A percentile compares a stretch with the other conserved stretches of the same genome.
Evolutionary conservation across 2,888 invertebrate genomes (phyloP).

Genomic region (Drosophila mimetica): DNA sequence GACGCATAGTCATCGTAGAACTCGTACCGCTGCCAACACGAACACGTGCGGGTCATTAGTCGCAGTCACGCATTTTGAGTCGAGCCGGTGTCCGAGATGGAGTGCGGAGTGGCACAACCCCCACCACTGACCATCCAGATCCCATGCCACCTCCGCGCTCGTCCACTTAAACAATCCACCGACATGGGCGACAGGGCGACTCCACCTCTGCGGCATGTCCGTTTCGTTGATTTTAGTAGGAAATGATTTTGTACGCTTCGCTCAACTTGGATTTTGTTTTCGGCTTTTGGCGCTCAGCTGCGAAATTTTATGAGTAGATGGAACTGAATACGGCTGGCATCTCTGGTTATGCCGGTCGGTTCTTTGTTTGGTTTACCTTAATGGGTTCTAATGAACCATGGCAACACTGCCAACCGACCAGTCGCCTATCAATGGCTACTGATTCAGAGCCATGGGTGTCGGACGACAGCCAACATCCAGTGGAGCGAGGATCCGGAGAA

Average conservation of each 20-base stretch:
- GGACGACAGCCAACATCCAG: neutral
- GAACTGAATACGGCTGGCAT: slow-evolving; percentile 49
- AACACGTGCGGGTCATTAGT: slow-evolving; percentile 82
- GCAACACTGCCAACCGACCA: slow-evolving; percentile 28
- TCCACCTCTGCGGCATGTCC: slow-evolving; percentile 57
- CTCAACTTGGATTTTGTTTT: slow-evolving; percentile 57
- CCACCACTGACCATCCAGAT: slow-evolving; percentile 24
- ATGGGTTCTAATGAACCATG: slow-evolving; percentile 74
- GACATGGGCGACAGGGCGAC: slow-evolving; percentile 20
- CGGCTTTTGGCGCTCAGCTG: slow-evolving; percentile 71
- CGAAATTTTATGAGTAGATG: slow-evolving; percentile 73
- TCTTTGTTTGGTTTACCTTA: slow-evolving; percentile 51
- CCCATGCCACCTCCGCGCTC: slow-evolving; percentile 29
- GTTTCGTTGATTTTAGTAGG: slow-evolving; percentile 71
- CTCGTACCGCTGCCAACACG: slow-evolving; percentile 53
- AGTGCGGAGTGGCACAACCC: slow-evolving; percentile 25
- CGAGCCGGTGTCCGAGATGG: slow-evolving; percentile 48
- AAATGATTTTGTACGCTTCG: slow-evolving; percentile 78
- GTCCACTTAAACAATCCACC: slow-evolving; percentile 27
- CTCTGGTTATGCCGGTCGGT: neutral
- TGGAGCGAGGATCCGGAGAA: slow-evolving; percentile 5
- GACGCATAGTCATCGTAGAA: slow-evolving; percentile 40
- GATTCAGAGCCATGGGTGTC: neutral
- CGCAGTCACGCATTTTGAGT: slow-evolving; percentile 82
- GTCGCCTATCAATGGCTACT: slow-evolving; percentile 30